Evolutionary conservation across 2,888 invertebrate genomes (phyloP), one percentile per base, ranked within the genome.

Genomic region (Steromphala cineraria): DNA sequence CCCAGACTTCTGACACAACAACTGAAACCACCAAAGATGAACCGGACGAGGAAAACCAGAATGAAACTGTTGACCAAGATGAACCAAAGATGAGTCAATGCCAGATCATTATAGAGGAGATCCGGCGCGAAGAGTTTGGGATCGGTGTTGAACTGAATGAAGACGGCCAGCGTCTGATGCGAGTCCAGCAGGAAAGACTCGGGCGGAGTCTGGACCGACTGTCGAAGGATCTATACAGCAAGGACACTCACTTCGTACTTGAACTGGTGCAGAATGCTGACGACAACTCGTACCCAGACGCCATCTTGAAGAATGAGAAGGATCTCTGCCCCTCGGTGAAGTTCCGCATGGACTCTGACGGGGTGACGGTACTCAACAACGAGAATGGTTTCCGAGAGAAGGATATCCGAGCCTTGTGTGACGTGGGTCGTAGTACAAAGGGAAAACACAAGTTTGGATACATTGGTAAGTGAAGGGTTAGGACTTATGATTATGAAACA

Each of bases 241-340:
- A 91, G 79, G 92, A 93, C 82, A 92, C 92, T 5, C 93, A 93
- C 87, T 93, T 94, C 88, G 91, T 94, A 17, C 87, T 93, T 53
- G 93, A 94, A 86, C 86, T 94, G 77, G 89, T 92, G 55, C 94
- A 94, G 89, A 94, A 94, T 87, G 93, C 94, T 28, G 94, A 94
- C 75, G 94, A 94, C 86, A 93, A 94, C 82, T 79, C 82, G 78
- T 94, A 94, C 87, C 83, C 88, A n/a, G 86, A 87, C 13, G 83
- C 87, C 4, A 78, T 89, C 36, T 71, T 84, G 24, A 80, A 81
- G 19, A 81, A 83, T 24, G 67, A 67, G 13, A 81, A 78, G 8
- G 83, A 81, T 17, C 80, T 83, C 10, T 87, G 88, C 80, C 91
- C 92, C 0, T 83, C 91, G 5, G 89, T 92, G 28, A 86, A 88